Base-by-base conservation (phyloP, 2,888 invertebrate genomes). In the Eupithecia subfuscata region DNA sequence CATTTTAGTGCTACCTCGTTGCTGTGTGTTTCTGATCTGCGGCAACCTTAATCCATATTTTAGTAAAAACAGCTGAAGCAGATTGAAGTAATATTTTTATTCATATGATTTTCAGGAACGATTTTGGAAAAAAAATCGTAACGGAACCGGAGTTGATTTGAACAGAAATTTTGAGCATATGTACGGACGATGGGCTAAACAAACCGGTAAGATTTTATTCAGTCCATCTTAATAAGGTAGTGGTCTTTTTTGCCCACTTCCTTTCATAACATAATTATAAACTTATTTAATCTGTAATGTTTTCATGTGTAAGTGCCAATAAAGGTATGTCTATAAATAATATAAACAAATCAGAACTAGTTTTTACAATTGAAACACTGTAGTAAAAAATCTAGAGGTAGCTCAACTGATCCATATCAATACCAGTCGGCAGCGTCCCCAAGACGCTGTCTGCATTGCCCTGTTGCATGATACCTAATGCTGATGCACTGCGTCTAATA, bases 81-180 rank as follows among this genome's bases (percentile, higher is more conserved):
- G 22, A 22, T 56, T 12, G 12, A 56, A n/a, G 22, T 56, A 22
- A 22, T 56, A 25, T 60, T 60, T 25, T 60, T 22, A 22, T 60
- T 25, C 0, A 22, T 25, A 25, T 22, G 2, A 5, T 70, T 85
- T 82, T 69, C 78, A 94, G 93, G 92, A 96, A 84, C 95, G 96
- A 6, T 78, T 96, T 84, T 96, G 96, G 96, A 91, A 96, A 73
- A 96, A 96, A 87, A 96, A 96, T 25, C 91, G 96, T 5, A 74
- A 80, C 12, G 48, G 73, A 3, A 37, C 90, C 95, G 96, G 96
- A 1, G 95, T 95, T 0, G 97, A 97, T 88, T 91, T 96, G 22
- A 97, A 97, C 83, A 92, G 96, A 81, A 97, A 97, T 86, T 97
- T 96, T 90, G 95, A 84, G 6, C 88, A 90, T 79, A 89, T 87